A percentile compares a stretch with the other conserved stretches of the same genome.
Conservation (phyloP, 2,797 vertebrate species). For the Malurus splendens region DNA sequence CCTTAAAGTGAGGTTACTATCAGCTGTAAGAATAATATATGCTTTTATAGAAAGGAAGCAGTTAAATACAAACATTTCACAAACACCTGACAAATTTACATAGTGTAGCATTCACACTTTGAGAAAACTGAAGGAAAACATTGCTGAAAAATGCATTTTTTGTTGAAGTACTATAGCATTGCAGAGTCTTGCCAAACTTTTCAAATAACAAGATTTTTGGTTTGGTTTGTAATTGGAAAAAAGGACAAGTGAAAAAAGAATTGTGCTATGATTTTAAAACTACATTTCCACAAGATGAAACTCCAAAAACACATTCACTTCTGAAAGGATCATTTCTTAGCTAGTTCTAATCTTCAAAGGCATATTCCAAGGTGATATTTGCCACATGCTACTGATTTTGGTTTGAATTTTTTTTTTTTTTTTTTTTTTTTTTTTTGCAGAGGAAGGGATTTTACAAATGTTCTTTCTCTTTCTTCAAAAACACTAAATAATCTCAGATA, state of each 20-base stretch:
- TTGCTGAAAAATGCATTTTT: not conserved
- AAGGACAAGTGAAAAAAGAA: not conserved
- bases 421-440: not conserved
- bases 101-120: not conserved
- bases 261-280: not conserved
- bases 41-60: not conserved
- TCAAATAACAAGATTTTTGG: not conserved
- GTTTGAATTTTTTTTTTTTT: not conserved
- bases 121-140: not conserved
- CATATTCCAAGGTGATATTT: not conserved
- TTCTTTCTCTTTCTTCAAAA: not conserved
- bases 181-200: not conserved
- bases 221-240: not conserved
- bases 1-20: not conserved
- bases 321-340: not conserved
- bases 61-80: slow-evolving; percentile 1
- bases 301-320: not conserved
- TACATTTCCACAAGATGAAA: not conserved
- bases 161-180: not conserved
- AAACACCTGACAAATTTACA: slow-evolving; percentile 2
- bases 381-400: not conserved
- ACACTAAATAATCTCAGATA: not conserved
- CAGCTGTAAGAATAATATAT: not conserved
- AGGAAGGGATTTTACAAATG: not conserved
- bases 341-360: not conserved